Evolutionary conservation across 1,140 invertebrate genomes (phyloP).

Genomic region (Xylocopa sonorina): DNA sequence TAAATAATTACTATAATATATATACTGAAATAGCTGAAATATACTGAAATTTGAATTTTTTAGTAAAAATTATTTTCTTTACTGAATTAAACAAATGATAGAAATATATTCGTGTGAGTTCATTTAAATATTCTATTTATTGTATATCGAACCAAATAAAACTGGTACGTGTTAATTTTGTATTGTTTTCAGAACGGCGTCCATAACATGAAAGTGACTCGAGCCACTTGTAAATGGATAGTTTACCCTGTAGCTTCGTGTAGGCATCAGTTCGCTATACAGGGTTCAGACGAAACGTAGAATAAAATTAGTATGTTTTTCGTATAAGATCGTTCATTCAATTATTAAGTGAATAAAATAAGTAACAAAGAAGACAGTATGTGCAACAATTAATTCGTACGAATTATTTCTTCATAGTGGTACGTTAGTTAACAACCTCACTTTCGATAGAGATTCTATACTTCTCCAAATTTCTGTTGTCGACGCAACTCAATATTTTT

Average conservation of each 20-base stretch:
- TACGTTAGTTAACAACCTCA: slow-evolving; percentile 25
- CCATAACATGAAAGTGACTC: slow-evolving; percentile 38
- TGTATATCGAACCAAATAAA: not conserved
- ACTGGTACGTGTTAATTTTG: not conserved
- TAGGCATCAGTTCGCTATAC: not conserved
- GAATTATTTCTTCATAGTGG: slow-evolving; percentile 1
- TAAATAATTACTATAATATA: too few species aligned
- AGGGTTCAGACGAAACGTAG: slow-evolving; percentile 6
- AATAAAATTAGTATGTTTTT: slow-evolving; percentile 8
- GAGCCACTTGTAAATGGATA: slow-evolving; percentile 19
- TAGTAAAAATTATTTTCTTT: too few species aligned
- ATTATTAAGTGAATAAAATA: not conserved
- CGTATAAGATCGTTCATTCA: not conserved
- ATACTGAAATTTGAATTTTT: too few species aligned
- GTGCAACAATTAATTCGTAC: not conserved
- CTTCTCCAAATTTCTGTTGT: slow-evolving; percentile 27
- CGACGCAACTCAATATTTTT: slow-evolving; percentile 39
- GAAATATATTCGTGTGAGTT: too few species aligned
- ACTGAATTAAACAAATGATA: too few species aligned
- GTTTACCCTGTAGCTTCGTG: too few species aligned
- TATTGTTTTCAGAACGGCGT: slow-evolving; percentile 33
- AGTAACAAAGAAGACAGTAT: not conserved
- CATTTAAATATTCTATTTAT: too few species aligned
- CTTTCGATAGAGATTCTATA: slow-evolving; percentile 12
- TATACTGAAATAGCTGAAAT: too few species aligned